Conservation (phyloP, 2,797 vertebrate species). For the Danionella dracula region DNA sequence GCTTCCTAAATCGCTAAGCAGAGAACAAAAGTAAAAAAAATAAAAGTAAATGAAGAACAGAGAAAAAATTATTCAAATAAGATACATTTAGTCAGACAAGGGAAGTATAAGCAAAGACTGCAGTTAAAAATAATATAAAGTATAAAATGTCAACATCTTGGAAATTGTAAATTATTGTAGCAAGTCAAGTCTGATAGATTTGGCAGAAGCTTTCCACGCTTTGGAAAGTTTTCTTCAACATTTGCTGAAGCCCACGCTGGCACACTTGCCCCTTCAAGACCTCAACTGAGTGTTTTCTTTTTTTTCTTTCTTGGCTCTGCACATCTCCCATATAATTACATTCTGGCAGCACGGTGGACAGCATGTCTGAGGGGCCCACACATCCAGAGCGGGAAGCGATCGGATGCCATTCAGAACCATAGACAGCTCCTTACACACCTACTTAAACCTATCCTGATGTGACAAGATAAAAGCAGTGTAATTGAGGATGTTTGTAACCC, state of each 20-base stretch:
- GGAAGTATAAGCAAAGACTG: no score
- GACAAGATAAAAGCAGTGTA: not conserved
- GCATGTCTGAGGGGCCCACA: not conserved
- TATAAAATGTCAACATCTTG: no score
- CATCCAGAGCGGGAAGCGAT: not conserved
- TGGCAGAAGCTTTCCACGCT: constrained; percentile 9
- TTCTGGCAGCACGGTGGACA: constrained; percentile 36
- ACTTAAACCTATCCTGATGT: not conserved
- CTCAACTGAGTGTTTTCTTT: constrained; percentile 1
- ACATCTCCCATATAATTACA: constrained; percentile 33
- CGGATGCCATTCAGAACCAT: constrained; percentile 35
- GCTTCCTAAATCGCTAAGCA: no score
- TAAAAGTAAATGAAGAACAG: no score
- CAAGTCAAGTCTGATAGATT: no score
- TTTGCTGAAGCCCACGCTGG: constrained; percentile 23
- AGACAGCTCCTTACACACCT: constrained; percentile 36
- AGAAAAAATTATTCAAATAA: no score
- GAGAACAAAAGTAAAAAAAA: no score
- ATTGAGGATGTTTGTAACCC: not conserved
- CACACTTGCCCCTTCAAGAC: constrained; percentile 31
- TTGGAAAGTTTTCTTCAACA: constrained; percentile 7
- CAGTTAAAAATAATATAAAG: no score
- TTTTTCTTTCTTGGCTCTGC: constrained; percentile 11
- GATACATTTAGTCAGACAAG: no score
- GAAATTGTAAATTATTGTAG: no score